phyloP scores from a whole-genome alignment of 2,113 vertebrate species.

The Dascyllus trimaculatus region DNA sequence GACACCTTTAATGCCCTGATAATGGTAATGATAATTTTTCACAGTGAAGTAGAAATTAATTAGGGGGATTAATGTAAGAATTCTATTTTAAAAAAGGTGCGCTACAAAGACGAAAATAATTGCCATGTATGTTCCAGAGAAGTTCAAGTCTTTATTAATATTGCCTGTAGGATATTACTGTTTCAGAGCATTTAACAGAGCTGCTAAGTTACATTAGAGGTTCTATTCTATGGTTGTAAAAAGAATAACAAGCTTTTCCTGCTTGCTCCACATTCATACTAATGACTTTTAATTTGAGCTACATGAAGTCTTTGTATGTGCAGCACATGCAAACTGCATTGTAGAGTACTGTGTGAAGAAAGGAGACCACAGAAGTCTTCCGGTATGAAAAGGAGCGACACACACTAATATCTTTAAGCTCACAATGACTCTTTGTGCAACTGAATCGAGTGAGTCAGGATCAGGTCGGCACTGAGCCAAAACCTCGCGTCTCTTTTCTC shows the following conservation, averaged over 20 bases:
- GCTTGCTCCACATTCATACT: not conserved
- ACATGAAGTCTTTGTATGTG: not conserved
- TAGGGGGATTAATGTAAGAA: too few species aligned
- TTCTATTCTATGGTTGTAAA: not conserved
- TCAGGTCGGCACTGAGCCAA: not conserved
- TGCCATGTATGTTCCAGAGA: too few species aligned
- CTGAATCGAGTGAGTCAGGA: constrained; percentile 1
- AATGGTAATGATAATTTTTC: too few species aligned
- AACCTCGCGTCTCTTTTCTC: constrained; percentile 8
- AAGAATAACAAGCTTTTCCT: not conserved
- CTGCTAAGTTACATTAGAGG: not conserved
- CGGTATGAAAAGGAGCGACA: not conserved
- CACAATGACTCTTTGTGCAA: constrained; percentile 39
- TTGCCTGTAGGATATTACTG: not conserved
- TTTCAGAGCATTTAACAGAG: not conserved
- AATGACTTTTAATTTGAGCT: constrained; percentile 10
- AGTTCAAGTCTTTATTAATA: not conserved
- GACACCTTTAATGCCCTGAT: too few species aligned
- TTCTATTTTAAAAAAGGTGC: too few species aligned
- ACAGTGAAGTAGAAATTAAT: too few species aligned
- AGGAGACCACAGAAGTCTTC: not conserved
- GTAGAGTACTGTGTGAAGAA: not conserved
- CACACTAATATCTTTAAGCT: not conserved
- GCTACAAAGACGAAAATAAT: too few species aligned
- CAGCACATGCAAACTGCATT: accelerated